Base-by-base conservation (phyloP, 2,888 invertebrate species). In the Drosophila mimica region DNA sequence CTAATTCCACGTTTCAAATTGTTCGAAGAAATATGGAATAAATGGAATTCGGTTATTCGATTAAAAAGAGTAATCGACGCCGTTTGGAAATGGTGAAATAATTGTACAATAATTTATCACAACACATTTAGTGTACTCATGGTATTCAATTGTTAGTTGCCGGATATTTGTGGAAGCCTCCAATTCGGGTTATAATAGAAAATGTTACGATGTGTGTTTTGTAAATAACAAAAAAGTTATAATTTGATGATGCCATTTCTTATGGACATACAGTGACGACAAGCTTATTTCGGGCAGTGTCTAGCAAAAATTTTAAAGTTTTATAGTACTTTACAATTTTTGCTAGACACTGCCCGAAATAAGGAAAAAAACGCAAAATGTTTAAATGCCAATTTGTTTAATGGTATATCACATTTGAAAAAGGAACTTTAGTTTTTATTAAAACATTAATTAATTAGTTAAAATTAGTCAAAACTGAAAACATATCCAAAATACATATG, bases 41-140 rank as follows among this genome's bases (percentile, higher is more conserved):
- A 46, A 30, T 38, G 30, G 38, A n/a, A 30, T 3, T 1, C 30
- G 4, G 3, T n/a, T n/a, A 6, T 38, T 57, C 40, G 56, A 57
- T 57, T 20, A 30, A 20, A 30, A 20, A 17, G 8, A 20, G 4
- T 3, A 20, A 57, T 31, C 56, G 56, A 57, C 56, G 56, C 56
- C 56, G 20, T 38, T 28, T 28, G 28, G 28, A 15, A 40, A 40
- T 40, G 56, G 56, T 20, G 56, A 31, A 20, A 38, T 9, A 30
- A 15, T 56, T 40, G 40, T 40, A 31, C n/a, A 30, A 57, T 30
- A 28, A 20, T 30, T 31, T 38, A 57, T 40, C 9, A n/a, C 20
- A 40, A 31, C 31, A 9, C 40, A 15, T 31, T 40, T 30, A 8
- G 31, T 57, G 8, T 15, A 15, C 46, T n/a, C 2, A 30, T 8